Evolutionary conservation across 2,888 invertebrate species (phyloP), one percentile per base, ranked within the genome.

Genomic region (Exocentrus adspersus): DNA sequence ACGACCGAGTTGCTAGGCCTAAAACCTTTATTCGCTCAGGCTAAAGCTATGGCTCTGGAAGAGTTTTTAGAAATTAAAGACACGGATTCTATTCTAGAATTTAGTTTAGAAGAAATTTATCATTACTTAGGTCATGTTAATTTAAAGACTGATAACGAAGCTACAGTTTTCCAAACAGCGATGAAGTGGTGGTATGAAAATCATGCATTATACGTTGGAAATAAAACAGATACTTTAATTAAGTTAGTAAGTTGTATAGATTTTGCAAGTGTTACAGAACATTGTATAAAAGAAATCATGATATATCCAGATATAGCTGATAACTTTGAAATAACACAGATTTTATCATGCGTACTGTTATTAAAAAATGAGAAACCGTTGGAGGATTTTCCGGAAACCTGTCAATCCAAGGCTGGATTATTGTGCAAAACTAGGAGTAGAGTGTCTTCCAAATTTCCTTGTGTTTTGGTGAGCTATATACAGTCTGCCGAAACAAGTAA

Each of bases 181-280:
- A 80, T 82, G 76, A 75, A 75, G 62, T 84, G 84, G 84, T 81
- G 79, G 74, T 77, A 75, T 53, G 78, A 79, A 64, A 77, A 81
- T 65, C 61, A 67, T 32, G 43, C 57, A 24, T 43, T 60, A 5
- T 62, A 66, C 53, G 5, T 59, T 12, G 56, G 64, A 45, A 51
- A 66, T 14, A n/a, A 21, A 9, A 56, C 59, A n/a, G 51, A 73
- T 12, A 54, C 68, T 9, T 69, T 81, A 45, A 68, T 78, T 32
- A 72, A 68, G 51, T 67, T 82, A 46, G 67, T 83, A 42, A 71
- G 71, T 58, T 81, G 81, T 68, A 48, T 83, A 12, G 75, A 80
- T 72, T 81, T 76, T 70, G 70, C 72, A 16, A 61, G 32, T 19
- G 17, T 80, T 2, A 64, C 63, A 1, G 46, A 67, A 17, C 43